Conservation (phyloP, 2,113 vertebrate species). For the Hippocampus zosterae region DNA sequence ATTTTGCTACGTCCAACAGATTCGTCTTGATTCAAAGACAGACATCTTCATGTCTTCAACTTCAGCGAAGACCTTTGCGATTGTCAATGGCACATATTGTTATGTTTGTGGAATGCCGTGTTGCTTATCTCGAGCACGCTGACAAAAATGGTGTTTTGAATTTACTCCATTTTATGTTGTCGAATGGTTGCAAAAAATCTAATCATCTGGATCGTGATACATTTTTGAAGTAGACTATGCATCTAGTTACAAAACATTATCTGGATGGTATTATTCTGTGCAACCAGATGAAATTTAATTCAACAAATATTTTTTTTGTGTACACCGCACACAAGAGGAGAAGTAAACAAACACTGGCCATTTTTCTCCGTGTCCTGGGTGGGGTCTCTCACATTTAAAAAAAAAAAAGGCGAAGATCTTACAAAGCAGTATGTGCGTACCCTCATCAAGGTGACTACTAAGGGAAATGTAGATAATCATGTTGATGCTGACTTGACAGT, state of each 20-base stretch:
- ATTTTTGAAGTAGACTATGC: no score
- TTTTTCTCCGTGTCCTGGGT: not conserved
- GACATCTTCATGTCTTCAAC: not conserved
- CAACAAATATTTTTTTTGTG: no score
- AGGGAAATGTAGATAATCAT: not conserved
- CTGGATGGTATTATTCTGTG: no score
- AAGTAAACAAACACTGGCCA: not conserved
- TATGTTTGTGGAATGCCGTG: not conserved
- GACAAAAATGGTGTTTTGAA: no score
- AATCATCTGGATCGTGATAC: no score
- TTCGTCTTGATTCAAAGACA: not conserved
- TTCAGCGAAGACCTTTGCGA: not conserved
- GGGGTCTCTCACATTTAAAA: not conserved
- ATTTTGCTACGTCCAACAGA: not conserved
- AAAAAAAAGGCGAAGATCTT: not conserved
- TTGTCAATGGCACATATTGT: not conserved
- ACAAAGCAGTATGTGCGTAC: not conserved
- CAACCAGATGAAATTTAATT: no score
- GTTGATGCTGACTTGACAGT: constrained; percentile 15
- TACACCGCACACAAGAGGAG: not conserved
- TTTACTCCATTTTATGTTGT: no score
- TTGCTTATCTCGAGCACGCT: not conserved
- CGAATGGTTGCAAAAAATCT: no score
- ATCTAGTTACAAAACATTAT: no score
- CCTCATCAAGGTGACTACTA: not conserved